Evolutionary conservation across 2,888 invertebrate genomes (phyloP).

Genomic region (Congeria kusceri): DNA sequence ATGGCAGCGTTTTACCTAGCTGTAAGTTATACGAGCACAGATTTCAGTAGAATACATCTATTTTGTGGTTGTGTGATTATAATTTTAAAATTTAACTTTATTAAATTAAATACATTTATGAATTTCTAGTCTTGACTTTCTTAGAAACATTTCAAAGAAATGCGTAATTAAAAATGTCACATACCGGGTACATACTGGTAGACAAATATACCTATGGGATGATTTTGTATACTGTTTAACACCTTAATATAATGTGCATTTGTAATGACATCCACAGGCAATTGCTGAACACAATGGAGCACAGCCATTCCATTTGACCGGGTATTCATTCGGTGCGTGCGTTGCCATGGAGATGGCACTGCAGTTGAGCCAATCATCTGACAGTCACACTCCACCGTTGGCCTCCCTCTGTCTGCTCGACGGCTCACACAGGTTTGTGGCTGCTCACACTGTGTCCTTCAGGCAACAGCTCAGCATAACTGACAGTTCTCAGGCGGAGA

Average conservation of each 20-base stretch:
- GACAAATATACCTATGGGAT: too few species aligned
- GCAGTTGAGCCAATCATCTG: slow-evolving; percentile 87
- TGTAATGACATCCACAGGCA: slow-evolving; percentile 21
- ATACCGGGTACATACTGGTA: too few species aligned
- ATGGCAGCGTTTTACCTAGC: slow-evolving; percentile 88
- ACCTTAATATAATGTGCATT: too few species aligned
- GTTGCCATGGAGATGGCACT: slow-evolving; percentile 98
- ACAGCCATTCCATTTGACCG: slow-evolving; percentile 93
- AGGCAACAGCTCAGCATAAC: slow-evolving; percentile 70
- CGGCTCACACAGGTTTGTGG: slow-evolving; percentile 88
- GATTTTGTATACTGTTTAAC: too few species aligned
- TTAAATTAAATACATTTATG: too few species aligned
- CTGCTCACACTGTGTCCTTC: slow-evolving; percentile 84
- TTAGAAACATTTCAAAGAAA: too few species aligned
- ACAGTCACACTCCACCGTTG: slow-evolving; percentile 36
- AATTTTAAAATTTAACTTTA: too few species aligned
- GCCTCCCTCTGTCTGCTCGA: slow-evolving; percentile 92
- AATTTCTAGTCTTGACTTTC: too few species aligned
- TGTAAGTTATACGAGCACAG: slow-evolving; percentile 70
- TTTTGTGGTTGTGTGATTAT: too few species aligned
- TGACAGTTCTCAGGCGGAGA: slow-evolving; percentile 73
- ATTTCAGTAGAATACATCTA: too few species aligned
- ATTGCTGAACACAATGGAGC: slow-evolving; percentile 24
- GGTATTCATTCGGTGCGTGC: slow-evolving; percentile 98
- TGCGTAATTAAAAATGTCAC: too few species aligned